These are phyloP conservation scores for Mongoloraphidia duomilia DNA, from an alignment of 2,888 invertebrate species.

Conservation along the genomic window DNA sequence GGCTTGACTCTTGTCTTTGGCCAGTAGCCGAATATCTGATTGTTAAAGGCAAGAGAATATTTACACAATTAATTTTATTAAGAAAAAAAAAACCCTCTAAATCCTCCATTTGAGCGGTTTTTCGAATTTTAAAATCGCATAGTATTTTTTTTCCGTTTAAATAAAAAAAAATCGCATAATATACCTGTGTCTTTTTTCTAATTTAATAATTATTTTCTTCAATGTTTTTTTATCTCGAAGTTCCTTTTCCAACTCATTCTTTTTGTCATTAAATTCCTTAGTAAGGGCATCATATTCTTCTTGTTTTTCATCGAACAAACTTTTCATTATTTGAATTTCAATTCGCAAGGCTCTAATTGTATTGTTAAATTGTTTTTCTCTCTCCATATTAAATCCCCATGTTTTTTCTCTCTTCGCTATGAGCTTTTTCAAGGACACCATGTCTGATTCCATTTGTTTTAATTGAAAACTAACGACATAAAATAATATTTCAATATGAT, in stretches of 20 bases:
- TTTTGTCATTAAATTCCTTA: background rate
- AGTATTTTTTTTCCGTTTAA: too few relatives aligned
- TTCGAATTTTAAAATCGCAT: background rate
- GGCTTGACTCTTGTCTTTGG: too few relatives aligned
- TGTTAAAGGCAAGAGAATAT: too few relatives aligned
- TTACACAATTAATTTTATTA: too few relatives aligned
- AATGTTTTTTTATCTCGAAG: background rate
- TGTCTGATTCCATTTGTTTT: slow-evolving; percentile 17
- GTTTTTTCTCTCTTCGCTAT: slow-evolving; percentile 18
- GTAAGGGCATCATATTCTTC: too few relatives aligned
- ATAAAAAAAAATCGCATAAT: too few relatives aligned
- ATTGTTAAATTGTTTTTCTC: slow-evolving; percentile 17
- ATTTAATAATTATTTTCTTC: background rate
- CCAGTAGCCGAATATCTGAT: too few relatives aligned
- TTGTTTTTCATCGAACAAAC: too few relatives aligned
- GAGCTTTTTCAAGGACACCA: slow-evolving; percentile 20
- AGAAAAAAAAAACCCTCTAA: background rate
- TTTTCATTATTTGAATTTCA: too few relatives aligned
- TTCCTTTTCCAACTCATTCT: background rate
- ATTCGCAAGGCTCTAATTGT: too few relatives aligned
- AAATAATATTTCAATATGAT: too few relatives aligned
- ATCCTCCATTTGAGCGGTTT: background rate
- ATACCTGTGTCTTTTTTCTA: background rate
- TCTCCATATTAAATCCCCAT: slow-evolving; percentile 18
- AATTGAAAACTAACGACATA: too few relatives aligned